Base-by-base conservation (phyloP, 2,113 vertebrate species). In the Meles meles region DNA sequence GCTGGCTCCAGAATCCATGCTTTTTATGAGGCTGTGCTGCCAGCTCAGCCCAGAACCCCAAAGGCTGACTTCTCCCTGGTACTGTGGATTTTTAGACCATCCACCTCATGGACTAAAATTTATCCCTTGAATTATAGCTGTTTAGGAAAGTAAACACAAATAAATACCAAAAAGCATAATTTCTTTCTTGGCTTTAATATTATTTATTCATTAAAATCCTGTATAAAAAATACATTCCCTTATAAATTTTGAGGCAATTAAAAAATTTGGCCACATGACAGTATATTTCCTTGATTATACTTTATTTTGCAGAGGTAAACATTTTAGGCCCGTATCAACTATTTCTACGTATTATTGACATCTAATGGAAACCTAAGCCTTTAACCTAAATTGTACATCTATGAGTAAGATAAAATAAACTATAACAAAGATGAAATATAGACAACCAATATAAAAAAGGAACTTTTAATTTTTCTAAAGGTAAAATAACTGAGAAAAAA, bases 321-420 rank as follows among this genome's bases (percentile, higher is more conserved):
- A 39, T 42, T 85, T 93, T 18, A 91, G 20, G 14, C 27, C 89
- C 23, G n/a, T 4, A 39, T 27, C 9, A 90, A 79, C 4, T 47
- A 55, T 77, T 92, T 87, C 23, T 80, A n/a, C 61, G 63, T 88
- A 57, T 77, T 81, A 85, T 6, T 95, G 69, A 84, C 34, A 88
- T 44, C 82, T 59, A 80, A 31, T 76, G 12, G 25, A 91, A 88
- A n/a, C 4, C 12, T 42, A 74, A 67, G 47, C 18, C 27, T 65
- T 59, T 88, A 90, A 44, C 6, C 27, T 87, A 65, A 84, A 34
- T 85, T 72, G 76, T 17, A 25, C 76, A 71, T 67, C 42, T 81
- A 44, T 0, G 72, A 57, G 27, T 39, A 93, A 52, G 27, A 63
- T 34, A 44, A 79, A 69, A 71, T 18, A 37, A 74, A 31, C 34